phyloP scores from a whole-genome alignment of 2,888 invertebrate genomes.

The Nipponacmea schrenckii region DNA sequence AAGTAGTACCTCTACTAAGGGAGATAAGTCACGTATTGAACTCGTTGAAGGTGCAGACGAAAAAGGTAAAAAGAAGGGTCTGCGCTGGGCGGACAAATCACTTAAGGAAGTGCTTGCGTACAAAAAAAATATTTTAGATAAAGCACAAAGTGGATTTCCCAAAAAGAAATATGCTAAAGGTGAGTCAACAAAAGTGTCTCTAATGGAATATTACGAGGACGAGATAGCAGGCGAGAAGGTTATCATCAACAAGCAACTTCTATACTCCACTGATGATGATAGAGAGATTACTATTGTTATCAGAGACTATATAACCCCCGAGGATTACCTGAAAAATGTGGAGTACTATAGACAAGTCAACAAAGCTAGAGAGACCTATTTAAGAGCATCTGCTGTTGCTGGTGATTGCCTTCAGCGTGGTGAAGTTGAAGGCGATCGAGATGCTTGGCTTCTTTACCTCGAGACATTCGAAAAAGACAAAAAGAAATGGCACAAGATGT shows the following conservation, averaged over 20 bases:
- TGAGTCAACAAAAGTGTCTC: neutral
- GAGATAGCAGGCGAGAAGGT: constrained; percentile 8
- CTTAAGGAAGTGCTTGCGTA: too few species aligned
- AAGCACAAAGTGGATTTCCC: too few species aligned
- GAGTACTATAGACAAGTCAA: constrained; percentile 10
- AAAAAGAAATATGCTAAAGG: too few species aligned
- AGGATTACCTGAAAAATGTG: neutral
- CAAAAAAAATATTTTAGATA: too few species aligned
- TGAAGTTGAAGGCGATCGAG: constrained; percentile 2
- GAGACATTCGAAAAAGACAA: neutral
- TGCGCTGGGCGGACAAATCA: too few species aligned
- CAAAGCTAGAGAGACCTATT: constrained; percentile 5
- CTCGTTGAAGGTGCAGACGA: neutral
- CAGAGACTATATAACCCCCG: constrained; percentile 4
- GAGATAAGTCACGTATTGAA: neutral
- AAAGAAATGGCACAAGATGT: constrained; percentile 6
- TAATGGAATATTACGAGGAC: neutral
- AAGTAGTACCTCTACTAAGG: neutral
- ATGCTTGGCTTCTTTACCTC: neutral
- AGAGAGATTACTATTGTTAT: neutral
- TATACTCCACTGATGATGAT: neutral
- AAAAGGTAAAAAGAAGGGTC: too few species aligned
- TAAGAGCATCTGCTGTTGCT: neutral
- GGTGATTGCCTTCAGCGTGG: neutral
- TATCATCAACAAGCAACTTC: constrained; percentile 1